phyloP scores from a whole-genome alignment of 2,888 invertebrate species.

The Tetrapedia diversipes region DNA sequence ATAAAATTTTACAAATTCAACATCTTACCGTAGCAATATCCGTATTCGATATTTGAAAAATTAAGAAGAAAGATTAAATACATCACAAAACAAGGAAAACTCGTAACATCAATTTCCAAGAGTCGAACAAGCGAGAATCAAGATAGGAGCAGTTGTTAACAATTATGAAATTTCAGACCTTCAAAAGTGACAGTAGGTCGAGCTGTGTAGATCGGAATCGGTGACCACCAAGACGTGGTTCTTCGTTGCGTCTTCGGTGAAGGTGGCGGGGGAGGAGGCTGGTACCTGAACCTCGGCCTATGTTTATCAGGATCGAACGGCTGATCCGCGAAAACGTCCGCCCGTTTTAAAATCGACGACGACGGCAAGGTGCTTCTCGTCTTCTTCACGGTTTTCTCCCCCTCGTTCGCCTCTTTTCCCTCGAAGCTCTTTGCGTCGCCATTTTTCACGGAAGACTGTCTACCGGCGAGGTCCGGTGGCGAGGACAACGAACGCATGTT shows the following conservation, averaged over 20 bases:
- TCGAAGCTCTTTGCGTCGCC: too few relatives aligned
- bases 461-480: conserved; percentile 77
- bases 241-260: conserved; percentile 83
- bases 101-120: too few relatives aligned
- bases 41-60: too few relatives aligned
- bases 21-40: too few relatives aligned
- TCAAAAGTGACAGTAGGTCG: conserved; percentile 89
- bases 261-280: conserved; percentile 86
- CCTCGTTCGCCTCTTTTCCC: background rate
- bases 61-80: too few relatives aligned
- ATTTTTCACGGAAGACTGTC: conserved; percentile 1
- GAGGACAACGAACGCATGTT: conserved; percentile 87
- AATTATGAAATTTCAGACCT: conserved; percentile 84
- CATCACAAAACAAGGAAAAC: too few relatives aligned
- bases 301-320: conserved; percentile 90
- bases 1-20: too few relatives aligned
- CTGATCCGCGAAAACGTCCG: conserved; percentile 86
- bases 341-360: conserved; percentile 80
- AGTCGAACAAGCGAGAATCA: background rate
- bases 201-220: conserved; percentile 84
- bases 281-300: conserved; percentile 90
- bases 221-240: conserved; percentile 83
- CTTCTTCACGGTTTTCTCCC: conserved; percentile 13
- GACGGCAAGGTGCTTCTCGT: background rate
- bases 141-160: background rate